Base-by-base conservation (phyloP, 2,113 vertebrate genomes). In the Rhabdornis inornatus region DNA sequence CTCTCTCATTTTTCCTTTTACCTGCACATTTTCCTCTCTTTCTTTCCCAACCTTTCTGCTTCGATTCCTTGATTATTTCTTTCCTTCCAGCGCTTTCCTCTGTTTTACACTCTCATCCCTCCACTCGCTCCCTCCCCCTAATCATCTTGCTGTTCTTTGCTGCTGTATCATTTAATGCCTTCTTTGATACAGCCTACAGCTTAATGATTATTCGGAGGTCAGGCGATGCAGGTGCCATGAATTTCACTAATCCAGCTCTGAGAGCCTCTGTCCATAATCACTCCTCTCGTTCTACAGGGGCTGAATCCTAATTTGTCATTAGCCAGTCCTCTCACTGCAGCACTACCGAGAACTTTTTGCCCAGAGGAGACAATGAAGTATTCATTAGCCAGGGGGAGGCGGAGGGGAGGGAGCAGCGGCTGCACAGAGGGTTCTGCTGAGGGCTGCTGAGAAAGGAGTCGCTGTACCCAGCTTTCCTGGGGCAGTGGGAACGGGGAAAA, bases 141-240 rank as follows among this genome's bases (percentile, higher is more conserved):
- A 92, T 82, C 94, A 94, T 97, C 92, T 45, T 94, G 96, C 93
- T 95, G 96, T 91, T 95, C 94, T 88, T 90, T 87, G 90, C 92
- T 82, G 94, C 97, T 97, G 85, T 94, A 94, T 96, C 98, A 85
- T 98, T 96, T 98, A 98, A 98, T 97, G 98, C 97, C 95, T 97
- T 89, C 98, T 98, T 98, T 98, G 98, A 98, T 98, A 96, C 96
- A 95, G 97, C 97, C 96, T 97, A 97, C 97, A 98, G 96, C 98
- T 97, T 98, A 97, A 97, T 91, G 97, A 98, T 98, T 98, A 97
- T 98, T 97, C 89, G 24, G 92, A 96, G 97, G 97, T 98, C 97
- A 98, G 96, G 97, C 97, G 83, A 97, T 95, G 98, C 98, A 98
- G 98, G 98, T 98, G 98, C 98, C 97, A 91, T 55, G 96, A 96